Conservation (phyloP, 1,140 invertebrate genomes). For the Ridgeia piscesae region DNA sequence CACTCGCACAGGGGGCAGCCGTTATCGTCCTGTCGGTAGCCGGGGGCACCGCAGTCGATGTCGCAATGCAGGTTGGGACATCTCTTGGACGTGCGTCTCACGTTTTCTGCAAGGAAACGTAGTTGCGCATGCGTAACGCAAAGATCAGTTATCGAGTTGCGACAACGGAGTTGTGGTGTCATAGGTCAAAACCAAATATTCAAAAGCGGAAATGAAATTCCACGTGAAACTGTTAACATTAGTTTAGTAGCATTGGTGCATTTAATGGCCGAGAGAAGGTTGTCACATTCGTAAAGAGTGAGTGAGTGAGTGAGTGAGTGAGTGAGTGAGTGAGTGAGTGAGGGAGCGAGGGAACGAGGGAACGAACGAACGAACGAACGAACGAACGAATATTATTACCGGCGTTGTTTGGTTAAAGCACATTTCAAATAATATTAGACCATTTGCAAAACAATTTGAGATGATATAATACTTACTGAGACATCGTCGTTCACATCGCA, state of each 20-base stretch:
- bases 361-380: too few relatives aligned
- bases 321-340: too few relatives aligned
- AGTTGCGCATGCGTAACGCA: not conserved
- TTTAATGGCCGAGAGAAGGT: too few relatives aligned
- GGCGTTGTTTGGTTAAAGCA: not conserved
- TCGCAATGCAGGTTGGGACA: not conserved
- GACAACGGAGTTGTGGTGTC: not conserved
- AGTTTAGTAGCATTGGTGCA: too few relatives aligned
- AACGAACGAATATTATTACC: too few relatives aligned
- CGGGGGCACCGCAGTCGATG: conserved; percentile 1
- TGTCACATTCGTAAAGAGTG: too few relatives aligned
- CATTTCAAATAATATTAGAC: not conserved
- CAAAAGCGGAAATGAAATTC: too few relatives aligned
- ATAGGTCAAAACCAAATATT: too few relatives aligned
- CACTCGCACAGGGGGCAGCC: conserved; percentile 26
- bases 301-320: too few relatives aligned
- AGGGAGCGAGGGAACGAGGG: too few relatives aligned
- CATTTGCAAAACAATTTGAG: not conserved
- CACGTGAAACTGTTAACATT: too few relatives aligned
- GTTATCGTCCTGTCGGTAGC: conserved; percentile 13
- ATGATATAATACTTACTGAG: not conserved
- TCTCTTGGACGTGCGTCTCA: not conserved
- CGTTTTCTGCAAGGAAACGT: not conserved
- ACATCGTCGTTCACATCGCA: not conserved
- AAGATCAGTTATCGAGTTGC: not conserved